Base-by-base conservation (phyloP, 2,888 invertebrate genomes). In the Spodoptera exigua region DNA sequence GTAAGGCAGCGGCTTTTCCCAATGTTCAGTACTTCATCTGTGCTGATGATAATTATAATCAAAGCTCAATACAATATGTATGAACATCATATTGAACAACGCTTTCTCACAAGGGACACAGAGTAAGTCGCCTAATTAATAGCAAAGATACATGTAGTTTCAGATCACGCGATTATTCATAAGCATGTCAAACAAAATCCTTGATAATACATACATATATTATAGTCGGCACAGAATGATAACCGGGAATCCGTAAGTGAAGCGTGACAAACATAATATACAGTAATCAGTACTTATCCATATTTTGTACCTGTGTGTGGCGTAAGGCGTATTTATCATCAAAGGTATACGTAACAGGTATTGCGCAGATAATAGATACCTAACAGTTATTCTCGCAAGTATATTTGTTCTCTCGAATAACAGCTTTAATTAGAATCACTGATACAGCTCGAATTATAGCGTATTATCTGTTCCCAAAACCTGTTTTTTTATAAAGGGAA, bases 121-220 rank as follows among this genome's bases (percentile, higher is more conserved):
- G n/a, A 14, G 37, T 9, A 27, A 5, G 7, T 27, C 27, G 4
- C 27, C 49, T 65, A 59, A 68, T 71, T 71, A 71, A 49, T 46
- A 43, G 17, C 16, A 46, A 12, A 27, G 45, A 54, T 43, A 44
- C 36, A 40, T 14, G 27, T 39, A 17, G 37, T 39, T 40, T 47
- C 34, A 45, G 41, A 64, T 48, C 34, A 53, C 17, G 37, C 64
- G 46, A 56, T 57, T 49, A 75, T 72, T 74, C 57, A 56, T 49
- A 51, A 74, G 14, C 52, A 17, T 54, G 43, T 46, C 48, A 47
- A 45, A 48, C 61, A 27, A 70, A 58, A 58, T 47, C 41, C 52
- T 54, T 47, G 39, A 18, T 45, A 27, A 27, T 27, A 27, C 27
- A 27, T 27, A 27, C 9, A 27, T 9, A 27, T 27, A 27, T 27